These are phyloP conservation scores for Parauchenoglanis ngamensis DNA, from an alignment of 2,797 vertebrate species.

Conservation along the genomic window DNA sequence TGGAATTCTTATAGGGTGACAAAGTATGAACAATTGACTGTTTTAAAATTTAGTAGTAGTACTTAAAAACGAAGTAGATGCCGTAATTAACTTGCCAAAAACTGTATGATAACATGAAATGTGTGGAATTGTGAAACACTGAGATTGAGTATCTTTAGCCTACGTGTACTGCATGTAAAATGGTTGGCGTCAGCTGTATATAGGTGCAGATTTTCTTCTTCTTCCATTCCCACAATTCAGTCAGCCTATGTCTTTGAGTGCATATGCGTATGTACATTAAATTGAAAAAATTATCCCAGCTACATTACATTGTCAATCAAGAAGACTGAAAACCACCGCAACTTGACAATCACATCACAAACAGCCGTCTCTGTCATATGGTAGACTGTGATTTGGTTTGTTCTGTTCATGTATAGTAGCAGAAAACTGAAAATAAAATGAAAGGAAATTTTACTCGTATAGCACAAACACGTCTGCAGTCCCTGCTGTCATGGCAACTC, in stretches of 20 bases:
- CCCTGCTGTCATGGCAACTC: constrained; percentile 31
- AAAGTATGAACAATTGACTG: not conserved
- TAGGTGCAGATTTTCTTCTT: not conserved
- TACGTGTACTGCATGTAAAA: not conserved
- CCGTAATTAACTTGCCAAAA: not conserved
- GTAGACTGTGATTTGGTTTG: not conserved
- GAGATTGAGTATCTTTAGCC: not conserved
- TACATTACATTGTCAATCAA: constrained; percentile 31
- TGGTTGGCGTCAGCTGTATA: not conserved
- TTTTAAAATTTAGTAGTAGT: not conserved
- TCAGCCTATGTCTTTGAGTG: not conserved
- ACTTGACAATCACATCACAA: constrained; percentile 6
- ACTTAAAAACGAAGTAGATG: not conserved
- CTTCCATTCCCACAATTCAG: not conserved
- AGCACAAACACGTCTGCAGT: constrained; percentile 13
- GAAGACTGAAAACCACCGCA: not conserved
- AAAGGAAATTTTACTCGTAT: constrained; percentile 9
- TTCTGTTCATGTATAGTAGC: constrained; percentile 1
- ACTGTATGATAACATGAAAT: not conserved
- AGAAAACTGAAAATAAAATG: not conserved
- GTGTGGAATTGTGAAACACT: not conserved
- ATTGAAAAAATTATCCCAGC: not conserved
- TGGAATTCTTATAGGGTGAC: not conserved
- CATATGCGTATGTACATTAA: not conserved
- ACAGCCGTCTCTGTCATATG: not conserved